Conservation (phyloP, 2,888 invertebrate species). For the Kryphioiulus occultus region DNA sequence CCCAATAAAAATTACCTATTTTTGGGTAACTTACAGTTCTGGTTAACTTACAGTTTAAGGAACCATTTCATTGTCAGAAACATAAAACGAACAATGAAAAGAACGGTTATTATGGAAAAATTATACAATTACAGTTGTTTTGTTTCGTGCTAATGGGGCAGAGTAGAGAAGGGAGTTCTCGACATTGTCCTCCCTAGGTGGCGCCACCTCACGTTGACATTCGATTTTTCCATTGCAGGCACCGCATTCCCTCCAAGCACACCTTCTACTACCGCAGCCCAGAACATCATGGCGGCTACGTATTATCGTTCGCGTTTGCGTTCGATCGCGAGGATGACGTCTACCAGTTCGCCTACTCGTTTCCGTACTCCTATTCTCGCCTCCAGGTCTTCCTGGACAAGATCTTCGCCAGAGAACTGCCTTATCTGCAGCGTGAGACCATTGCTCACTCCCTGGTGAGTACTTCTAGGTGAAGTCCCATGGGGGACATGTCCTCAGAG, state of each 20-base stretch:
- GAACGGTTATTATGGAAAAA: no score
- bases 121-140: no score
- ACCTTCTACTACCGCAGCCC: slow-evolving; percentile 93
- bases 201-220: not conserved
- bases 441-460: slow-evolving; percentile 69
- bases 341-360: slow-evolving; percentile 92
- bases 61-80: no score
- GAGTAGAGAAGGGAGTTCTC: no score
- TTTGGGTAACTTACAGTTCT: no score
- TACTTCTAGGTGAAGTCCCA: slow-evolving; percentile 39
- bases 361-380: slow-evolving; percentile 94
- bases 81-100: no score
- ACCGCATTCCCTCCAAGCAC: slow-evolving; percentile 78
- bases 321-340: slow-evolving; percentile 95
- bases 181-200: no score
- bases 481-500: not conserved
- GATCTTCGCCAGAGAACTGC: slow-evolving; percentile 70
- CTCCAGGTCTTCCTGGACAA: slow-evolving; percentile 83
- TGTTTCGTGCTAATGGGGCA: no score
- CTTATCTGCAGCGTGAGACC: slow-evolving; percentile 74
- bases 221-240: slow-evolving; percentile 67
- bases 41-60: no score
- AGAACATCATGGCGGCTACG: slow-evolving; percentile 87
- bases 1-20: no score
- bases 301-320: slow-evolving; percentile 90